Base-by-base conservation (phyloP, 2,113 vertebrate species). In the Thoracochromis brauschi region DNA sequence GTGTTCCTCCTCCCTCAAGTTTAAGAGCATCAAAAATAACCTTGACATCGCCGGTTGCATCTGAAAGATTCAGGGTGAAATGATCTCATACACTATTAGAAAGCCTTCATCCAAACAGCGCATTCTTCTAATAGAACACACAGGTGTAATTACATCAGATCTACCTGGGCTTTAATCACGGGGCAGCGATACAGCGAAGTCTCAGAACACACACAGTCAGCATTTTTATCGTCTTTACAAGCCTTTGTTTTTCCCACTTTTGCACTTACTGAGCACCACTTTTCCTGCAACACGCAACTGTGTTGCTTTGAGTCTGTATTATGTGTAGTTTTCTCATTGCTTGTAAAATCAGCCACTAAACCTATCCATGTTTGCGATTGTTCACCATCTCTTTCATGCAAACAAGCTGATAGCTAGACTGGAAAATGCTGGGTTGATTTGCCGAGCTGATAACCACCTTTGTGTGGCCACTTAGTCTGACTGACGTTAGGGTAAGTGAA, bases 271-370 rank as follows among this genome's bases (percentile, higher is more conserved):
- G 21, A 42, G 26, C 68, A 17, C 35, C n/a, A 42, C 65, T 73
- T 73, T 26, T 45, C 65, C 38, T 45, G 3, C n/a, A 31, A 63
- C 58, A 63, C 29, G 1, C 16, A 45, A 29, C 40, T 26, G 26
- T 19, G 26, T 19, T 19, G 71, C 0, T 31, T 49, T 75, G 24
- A 47, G 14, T 75, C 24, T 31, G 16, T 31, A 31, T 49, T 78
- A 4, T n/a, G 0, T 49, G 5, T 45, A 17, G 68, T 75, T 47
- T 75, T 17, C 3, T 49, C 71, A 49, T 12, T 47, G 0, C 13
- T 29, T 78, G 42, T 78, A 49, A 78, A 78, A 31, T 49, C 42
- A 5, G 42, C 21, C 1, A 0, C 21, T 45, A 26, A 24, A 45
- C 21, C 21, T 16, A 16, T 4, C 65, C 40, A 31, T 31, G 42